Base-by-base conservation (phyloP, 2,888 invertebrate genomes). In the Agrypnus murinus region DNA sequence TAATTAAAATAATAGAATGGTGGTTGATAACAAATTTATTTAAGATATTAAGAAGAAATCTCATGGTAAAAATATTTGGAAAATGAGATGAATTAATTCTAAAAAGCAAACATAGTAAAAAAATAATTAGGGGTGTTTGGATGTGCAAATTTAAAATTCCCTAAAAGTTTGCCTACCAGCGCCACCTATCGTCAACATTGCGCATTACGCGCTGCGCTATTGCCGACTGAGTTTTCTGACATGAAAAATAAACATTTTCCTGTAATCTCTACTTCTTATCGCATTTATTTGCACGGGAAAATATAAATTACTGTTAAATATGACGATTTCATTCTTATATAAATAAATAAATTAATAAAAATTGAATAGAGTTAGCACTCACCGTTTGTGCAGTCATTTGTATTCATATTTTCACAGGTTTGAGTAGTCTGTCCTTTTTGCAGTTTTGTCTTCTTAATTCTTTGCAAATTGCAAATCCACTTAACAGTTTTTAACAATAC, bases 161-260 rank as follows among this genome's bases (percentile, higher is more conserved):
- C 25, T 25, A 25, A 3, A 5, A 25, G 25, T 25, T 25, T 25
- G 2, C 25, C 40, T 6, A 10, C 7, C 5, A 40, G 64, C 43
- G 55, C 64, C 64, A 55, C 32, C 64, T 65, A 45, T 10, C 43
- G 17, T 12, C 12, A 31, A 8, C 14, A 6, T 38, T 6, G 1
- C 7, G 9, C 17, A 31, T 25, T 25, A 25, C 25, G 25, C 25
- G 55, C 31, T 31, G 25, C 14, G 12, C 9, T 5, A 45, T 65
- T 65, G 64, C 64, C 64, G 64, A 55, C 64, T 55, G 64, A 65
- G 55, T 53, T 40, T 12, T 32, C 38, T 36, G n/a, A n/a, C 8
- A 32, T 15, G 14, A 17, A 53, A 45, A 55, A 43, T 57, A 65
- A 55, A 45, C 60, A 65, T 45, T 43, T 55, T 50, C 64, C 53